Percentiles rank a stretch among this genome's conserved stretches.
phyloP scores from a whole-genome alignment of 2,113 vertebrate genomes.

The Bostrychus sinensis region DNA sequence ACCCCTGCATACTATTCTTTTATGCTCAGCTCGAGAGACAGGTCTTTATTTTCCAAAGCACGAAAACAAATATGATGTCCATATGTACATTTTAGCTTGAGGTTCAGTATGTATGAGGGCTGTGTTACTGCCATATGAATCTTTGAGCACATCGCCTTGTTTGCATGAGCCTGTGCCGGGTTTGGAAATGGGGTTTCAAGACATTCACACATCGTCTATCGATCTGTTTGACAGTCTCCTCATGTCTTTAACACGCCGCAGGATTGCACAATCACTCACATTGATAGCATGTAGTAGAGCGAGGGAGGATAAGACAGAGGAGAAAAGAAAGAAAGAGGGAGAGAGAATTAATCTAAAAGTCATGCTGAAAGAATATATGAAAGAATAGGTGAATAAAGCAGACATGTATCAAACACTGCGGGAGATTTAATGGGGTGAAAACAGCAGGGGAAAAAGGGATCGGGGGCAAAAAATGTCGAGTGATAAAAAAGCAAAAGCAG shows the following conservation, averaged over 20 bases:
- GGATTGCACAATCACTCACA: constrained; percentile 73
- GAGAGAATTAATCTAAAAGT: constrained; percentile 21
- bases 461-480: constrained; percentile 21
- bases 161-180: constrained; percentile 11
- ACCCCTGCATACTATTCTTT: constrained; percentile 13
- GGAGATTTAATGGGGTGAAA: constrained; percentile 32
- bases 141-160: neutral
- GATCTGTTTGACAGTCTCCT: constrained; percentile 76
- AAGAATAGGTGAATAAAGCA: constrained; percentile 48
- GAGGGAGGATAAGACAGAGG: constrained; percentile 20
- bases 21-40: neutral
- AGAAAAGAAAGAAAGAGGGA: constrained; percentile 17
- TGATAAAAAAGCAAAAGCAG: constrained; percentile 19
- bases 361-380: constrained; percentile 31
- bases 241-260: constrained; percentile 65
- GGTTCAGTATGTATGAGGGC: neutral
- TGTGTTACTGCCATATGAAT: neutral
- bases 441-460: constrained; percentile 11
- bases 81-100: neutral
- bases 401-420: constrained; percentile 18
- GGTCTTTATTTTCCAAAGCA: neutral
- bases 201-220: constrained; percentile 59
- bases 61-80: neutral
- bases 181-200: constrained; percentile 15
- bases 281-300: constrained; percentile 51